Evolutionary conservation across 2,113 vertebrate genomes (phyloP), one percentile per base, ranked within the genome.

Genomic region (Chaetodon trifascialis): DNA sequence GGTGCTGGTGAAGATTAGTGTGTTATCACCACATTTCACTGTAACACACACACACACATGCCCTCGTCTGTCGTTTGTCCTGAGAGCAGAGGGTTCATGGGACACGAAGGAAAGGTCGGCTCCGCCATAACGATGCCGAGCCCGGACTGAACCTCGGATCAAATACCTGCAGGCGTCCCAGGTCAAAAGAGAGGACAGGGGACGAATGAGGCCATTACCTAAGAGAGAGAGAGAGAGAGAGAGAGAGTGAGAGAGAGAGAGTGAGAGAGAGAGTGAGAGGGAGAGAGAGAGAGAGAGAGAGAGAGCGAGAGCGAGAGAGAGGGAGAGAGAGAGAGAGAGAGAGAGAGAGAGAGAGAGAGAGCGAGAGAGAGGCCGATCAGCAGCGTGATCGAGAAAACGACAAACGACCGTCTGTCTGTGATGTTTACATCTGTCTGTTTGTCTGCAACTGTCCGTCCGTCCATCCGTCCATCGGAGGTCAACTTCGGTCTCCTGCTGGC

Each of bases 401-500:
- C 30, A 30, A 30, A 30, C 3, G 30, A 4, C 7, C 36, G 10
- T 5, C 15, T 5, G 25, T 6, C 23, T 58, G 16, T 40, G 0
- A 51, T 77, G 47, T 65, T 67, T 62, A 71, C 47, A 72, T 67
- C 68, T 38, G 47, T 12, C 42, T 34, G 63, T 60, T 46, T 51
- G 17, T 79, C 49, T 58, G 38, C 44, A n/a, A 15, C 40, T 56
- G 55, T 34, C 60, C 73, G 68, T 74, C 79, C 66, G 77, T 76
- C 12, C 15, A 16, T 51, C 51, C 25, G 51, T 79, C 81, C 73
- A 76, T 82, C 76, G 83, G 87, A 70, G 89, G 91, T 93, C 90
- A 86, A 80, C 83, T 23, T 83, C 63, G 56, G 78, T 79, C 90
- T 91, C 91, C 90, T 73, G 91, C 92, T 91, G 94, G 93, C 85